Evolutionary conservation across 1,140 invertebrate genomes (phyloP), one percentile per base, ranked within the genome.

Genomic region (Copidosoma floridanum): DNA sequence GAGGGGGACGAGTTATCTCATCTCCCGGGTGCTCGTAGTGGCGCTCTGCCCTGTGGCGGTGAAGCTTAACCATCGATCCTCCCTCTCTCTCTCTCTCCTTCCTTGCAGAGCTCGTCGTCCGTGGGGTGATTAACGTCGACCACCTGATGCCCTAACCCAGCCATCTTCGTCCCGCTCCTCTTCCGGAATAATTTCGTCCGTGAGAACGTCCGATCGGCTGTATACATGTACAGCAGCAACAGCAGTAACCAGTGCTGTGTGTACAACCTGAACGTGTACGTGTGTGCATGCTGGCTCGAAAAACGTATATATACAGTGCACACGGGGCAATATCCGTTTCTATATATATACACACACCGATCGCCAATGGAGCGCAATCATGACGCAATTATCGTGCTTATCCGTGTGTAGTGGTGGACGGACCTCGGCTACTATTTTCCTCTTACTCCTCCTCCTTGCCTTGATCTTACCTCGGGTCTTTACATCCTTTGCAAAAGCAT

Each of bases 171-270:
- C 24, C 37, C 44, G 40, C 61, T 64, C 38, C 61, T 61, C 66
- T 68, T 64, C 65, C 66, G 61, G 65, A 63, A 65, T 67, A 67
- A 67, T 67, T 57, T 67, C 53, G 35, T 48, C 50, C 66, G 66
- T 68, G 66, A 66, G 66, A 68, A 68, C 50, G n/a, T 26, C 18
- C 1, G 56, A 21, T 37, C 38, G 37, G 23, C 4, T 2, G 8
- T 21, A 14, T 40, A 10, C 37, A 24, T 21, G 21, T 37, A 29
- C 11, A 10, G 27, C 46, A 18, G 26, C 46, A n/a, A n/a, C 26
- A 21, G n/a, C 46, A 48, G 18, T 24, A 23, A 4, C 8, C 8
- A 3, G 12, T 10, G 43, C 21, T 24, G 21, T 20, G 21, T 20
- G 10, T 16, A 24, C 10, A 11, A 18, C 6, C 29, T 12, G 44